Conservation (phyloP, 2,797 vertebrate species). For the Hypotaenidia okinawae region DNA sequence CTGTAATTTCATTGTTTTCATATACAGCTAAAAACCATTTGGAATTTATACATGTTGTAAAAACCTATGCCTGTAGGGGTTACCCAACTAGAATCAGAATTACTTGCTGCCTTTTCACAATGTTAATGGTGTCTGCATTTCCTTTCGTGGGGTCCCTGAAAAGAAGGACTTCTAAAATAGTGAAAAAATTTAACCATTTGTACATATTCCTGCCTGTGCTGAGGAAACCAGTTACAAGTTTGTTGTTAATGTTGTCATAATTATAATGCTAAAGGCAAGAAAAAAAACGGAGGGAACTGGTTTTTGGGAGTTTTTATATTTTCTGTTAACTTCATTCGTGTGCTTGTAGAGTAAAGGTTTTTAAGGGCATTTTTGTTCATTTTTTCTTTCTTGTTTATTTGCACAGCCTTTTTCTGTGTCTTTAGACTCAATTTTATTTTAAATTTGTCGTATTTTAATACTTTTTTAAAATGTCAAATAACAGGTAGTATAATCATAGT, state of each 20-base stretch:
- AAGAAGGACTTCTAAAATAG: not conserved
- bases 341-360: not conserved
- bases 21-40: not conserved
- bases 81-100: not conserved
- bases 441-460: not conserved
- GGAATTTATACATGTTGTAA: not conserved
- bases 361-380: not conserved
- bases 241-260: not conserved
- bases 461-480: not conserved
- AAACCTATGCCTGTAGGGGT: not conserved
- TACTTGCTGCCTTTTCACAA: not conserved
- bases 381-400: not conserved
- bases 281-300: not conserved
- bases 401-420: not conserved
- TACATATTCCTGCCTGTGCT: not conserved
- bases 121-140: not conserved
- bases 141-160: not conserved
- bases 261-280: not conserved
- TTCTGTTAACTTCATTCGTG: not conserved
- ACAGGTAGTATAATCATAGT: not conserved
- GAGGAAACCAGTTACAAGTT: not conserved
- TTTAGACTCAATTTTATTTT: not conserved
- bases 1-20: not conserved
- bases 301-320: not conserved
- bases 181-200: not conserved